Evolutionary conservation across 1,140 invertebrate species (phyloP).

Genomic region (Macrosteles quadrilineatus): DNA sequence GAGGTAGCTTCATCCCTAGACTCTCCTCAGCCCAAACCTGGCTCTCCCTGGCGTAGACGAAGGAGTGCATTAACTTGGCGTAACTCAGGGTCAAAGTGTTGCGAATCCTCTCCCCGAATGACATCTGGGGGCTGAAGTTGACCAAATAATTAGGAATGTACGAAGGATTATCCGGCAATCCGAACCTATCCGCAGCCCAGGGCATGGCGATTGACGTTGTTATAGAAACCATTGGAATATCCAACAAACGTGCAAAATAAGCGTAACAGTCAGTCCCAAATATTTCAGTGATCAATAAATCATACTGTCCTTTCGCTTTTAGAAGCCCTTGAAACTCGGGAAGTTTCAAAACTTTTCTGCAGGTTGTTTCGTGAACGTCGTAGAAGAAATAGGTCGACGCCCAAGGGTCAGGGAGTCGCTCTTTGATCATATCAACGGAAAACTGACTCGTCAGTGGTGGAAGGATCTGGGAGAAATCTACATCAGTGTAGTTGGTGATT

Average conservation of each 20-base stretch:
- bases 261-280: conserved; percentile 42
- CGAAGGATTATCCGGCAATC: conserved; percentile 32
- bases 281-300: conserved; percentile 46
- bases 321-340: neutral
- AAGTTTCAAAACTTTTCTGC: neutral
- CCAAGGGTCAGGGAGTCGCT: neutral
- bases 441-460: neutral
- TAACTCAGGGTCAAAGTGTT: neutral
- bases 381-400: neutral
- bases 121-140: neutral
- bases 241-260: conserved; percentile 46
- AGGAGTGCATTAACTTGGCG: conserved; percentile 47
- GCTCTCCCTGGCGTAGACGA: neutral
- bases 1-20: neutral
- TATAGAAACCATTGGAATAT: conserved; percentile 60
- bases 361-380: neutral
- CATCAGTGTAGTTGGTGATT: conserved; percentile 42
- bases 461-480: neutral
- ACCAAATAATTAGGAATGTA: conserved; percentile 24
- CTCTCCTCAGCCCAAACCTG: neutral
- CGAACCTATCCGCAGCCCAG: conserved; percentile 56
- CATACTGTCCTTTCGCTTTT: conserved; percentile 19
- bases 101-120: neutral
- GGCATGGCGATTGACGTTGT: conserved; percentile 59
- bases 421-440: conserved; percentile 2